These are phyloP conservation scores for Acleris holmiana DNA, from an alignment of 2,888 invertebrate species.

Conservation along the genomic window DNA sequence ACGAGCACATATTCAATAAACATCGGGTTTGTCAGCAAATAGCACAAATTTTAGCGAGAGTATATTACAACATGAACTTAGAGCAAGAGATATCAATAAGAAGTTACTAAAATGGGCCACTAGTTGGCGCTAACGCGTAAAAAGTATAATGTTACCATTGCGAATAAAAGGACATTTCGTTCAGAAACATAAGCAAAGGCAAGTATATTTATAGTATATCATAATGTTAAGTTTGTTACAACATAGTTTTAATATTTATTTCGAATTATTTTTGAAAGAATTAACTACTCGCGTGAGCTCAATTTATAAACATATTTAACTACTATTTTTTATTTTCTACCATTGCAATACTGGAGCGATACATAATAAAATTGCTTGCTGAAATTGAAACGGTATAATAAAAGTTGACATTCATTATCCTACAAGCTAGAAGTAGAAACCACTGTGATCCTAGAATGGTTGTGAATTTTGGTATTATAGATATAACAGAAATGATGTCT, in stretches of 20 bases:
- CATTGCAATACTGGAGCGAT: conserved; percentile 19
- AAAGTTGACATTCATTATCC: conserved; percentile 11
- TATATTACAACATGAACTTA: conserved; percentile 75
- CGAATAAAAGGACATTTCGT: conserved; percentile 32
- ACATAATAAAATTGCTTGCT: conserved; percentile 3
- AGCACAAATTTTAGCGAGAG: conserved; percentile 72
- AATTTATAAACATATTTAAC: not conserved
- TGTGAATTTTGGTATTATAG: too few species aligned
- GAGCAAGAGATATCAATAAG: conserved; percentile 81
- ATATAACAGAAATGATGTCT: too few species aligned
- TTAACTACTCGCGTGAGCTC: too few species aligned
- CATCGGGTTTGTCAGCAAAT: conserved; percentile 65
- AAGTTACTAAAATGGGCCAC: conserved; percentile 67
- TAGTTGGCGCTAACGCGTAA: conserved; percentile 67
- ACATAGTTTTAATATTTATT: too few species aligned
- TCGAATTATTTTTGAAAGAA: too few species aligned
- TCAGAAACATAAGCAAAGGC: not conserved
- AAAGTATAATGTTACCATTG: conserved; percentile 46
- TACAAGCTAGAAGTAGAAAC: not conserved
- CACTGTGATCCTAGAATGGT: too few species aligned
- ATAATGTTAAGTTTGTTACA: too few species aligned
- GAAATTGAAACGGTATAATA: conserved; percentile 26
- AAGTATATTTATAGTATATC: not conserved
- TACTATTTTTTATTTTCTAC: conserved; percentile 1
- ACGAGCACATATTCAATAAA: conserved; percentile 72